phyloP scores from a whole-genome alignment of 2,888 invertebrate species.

The Heteromyza rotundicornis region DNA sequence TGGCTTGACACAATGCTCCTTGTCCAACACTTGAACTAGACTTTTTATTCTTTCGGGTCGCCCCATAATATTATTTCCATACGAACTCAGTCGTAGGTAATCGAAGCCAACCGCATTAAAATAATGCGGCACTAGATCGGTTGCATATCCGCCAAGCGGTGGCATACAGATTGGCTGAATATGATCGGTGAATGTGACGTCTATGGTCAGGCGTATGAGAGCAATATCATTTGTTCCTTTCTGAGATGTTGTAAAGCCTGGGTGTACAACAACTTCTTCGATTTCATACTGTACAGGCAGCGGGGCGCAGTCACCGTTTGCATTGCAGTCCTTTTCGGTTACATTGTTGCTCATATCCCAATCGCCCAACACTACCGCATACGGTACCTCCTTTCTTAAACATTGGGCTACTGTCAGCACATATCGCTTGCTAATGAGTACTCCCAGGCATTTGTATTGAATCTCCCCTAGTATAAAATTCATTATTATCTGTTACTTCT shows the following conservation, averaged over 20 bases:
- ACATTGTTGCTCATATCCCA: constrained; percentile 12
- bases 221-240: constrained; percentile 20
- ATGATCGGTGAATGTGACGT: constrained; percentile 16
- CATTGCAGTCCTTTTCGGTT: constrained; percentile 14
- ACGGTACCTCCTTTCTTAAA: not conserved
- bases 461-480: too few relatives aligned
- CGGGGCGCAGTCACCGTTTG: constrained; percentile 5
- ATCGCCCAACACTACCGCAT: constrained; percentile 21
- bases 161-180: constrained; percentile 25
- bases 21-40: too few relatives aligned
- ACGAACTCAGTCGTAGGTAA: too few relatives aligned
- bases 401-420: constrained; percentile 23
- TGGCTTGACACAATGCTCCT: too few relatives aligned
- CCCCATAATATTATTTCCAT: too few relatives aligned
- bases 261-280: constrained; percentile 25
- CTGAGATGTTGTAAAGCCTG: not conserved
- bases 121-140: too few relatives aligned
- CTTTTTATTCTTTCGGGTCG: too few relatives aligned
- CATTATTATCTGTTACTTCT: not conserved
- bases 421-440: constrained; percentile 17
- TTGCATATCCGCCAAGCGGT: too few relatives aligned
- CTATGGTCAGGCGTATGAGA: constrained; percentile 13
- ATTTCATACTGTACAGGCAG: constrained; percentile 16
- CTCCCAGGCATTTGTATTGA: constrained; percentile 6
- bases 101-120: too few relatives aligned